Base-by-base conservation (phyloP, 2,797 vertebrate genomes). In the Cephalopachus bancanus region DNA sequence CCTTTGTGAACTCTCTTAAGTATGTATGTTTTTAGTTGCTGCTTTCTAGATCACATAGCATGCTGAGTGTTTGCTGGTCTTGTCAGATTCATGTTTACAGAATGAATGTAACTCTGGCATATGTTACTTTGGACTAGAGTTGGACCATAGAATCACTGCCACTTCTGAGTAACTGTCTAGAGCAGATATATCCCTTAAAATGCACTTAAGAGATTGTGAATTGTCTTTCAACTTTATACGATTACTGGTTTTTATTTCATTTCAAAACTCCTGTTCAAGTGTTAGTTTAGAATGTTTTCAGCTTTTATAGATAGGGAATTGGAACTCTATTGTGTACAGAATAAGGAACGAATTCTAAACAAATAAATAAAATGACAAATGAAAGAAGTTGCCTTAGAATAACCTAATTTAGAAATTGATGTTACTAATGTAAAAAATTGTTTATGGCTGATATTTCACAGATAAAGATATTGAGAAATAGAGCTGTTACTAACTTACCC, bases 301-400 rank as follows among this genome's bases (percentile, higher is more conserved):
- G 24, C 64, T 94, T 91, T 88, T 53, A 88, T 44, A 22, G 28
- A 6, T 67, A 69, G 30, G n/a, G 24, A 79, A 74, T 89, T 83
- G 51, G 69, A 97, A 86, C 30, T 87, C 11, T 91, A 1, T 85
- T 97, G 96, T 86, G 64, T 17, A n/a, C 16, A 72, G n/a, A 65
- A 72, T 94, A 69, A 91, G 17, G 30, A 93, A 71, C 16, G 11
- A 51, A 79, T 62, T 83, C 28, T 71, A 89, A 71, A 64, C 26
- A 89, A 4, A 91, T 2, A 62, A 64, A 67, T 44, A 67, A 53
- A 72, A 65, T 24, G 1, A 14, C 19, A 64, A 92, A 44, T 44
- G 75, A 76, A 92, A 79, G 64, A 88, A 80, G 30, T 69, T 89
- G 78, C 20, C 55, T 80, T 87, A 67, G 10, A 60, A 67, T 81